Base-by-base conservation (phyloP, 1,140 invertebrate species). In the Phthorimaea operculella region DNA sequence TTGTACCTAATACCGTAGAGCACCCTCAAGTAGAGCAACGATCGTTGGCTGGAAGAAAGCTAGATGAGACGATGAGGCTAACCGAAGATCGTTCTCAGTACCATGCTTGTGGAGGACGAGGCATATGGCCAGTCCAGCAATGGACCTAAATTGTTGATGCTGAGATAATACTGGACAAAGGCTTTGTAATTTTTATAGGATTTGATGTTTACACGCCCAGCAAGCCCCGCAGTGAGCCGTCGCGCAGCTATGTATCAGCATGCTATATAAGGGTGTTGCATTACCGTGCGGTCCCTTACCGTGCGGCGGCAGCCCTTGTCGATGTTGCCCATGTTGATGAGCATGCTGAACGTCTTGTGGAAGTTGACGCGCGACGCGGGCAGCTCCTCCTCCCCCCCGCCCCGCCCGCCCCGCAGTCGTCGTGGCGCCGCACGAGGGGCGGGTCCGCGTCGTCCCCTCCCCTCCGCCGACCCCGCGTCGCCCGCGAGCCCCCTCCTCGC, bases 251-350 rank as follows among this genome's bases (percentile, higher is more conserved):
- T 3, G 39, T 14, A 4, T 2, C 39, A 42, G 14, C 14, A 42
- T 14, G 39, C 39, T 42, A 42, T 28, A 28, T 2, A 28, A 6
- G 21, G 21, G 21, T 28, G 21, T 2, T 28, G 21, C 21, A 28
- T 28, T 28, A 28, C 21, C 21, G 21, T 28, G 21, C 21, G 21
- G 21, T 28, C 6, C 84, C 87, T 86, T 70, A 90, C 89, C 58
- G 87, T 86, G 63, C 88, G 70, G 63, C 84, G 74, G 58, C 84
- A 86, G 55, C 78, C 79, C 58, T 89, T 90, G 45, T 92, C 91
- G 1, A 87, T 84, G 60, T 89, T 90, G 18, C 92, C 92, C 86
- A 93, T 89, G 67, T 91, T 90, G 61, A 94, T 92, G 16, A 94
- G 81, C 76, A 90, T 86, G 63, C 90, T 90, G 72, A 94, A 91